These are phyloP conservation scores for Haliclona indistincta DNA, from an alignment of 37 sponge, comb jelly and placozoan species.

Conservation along the genomic window DNA sequence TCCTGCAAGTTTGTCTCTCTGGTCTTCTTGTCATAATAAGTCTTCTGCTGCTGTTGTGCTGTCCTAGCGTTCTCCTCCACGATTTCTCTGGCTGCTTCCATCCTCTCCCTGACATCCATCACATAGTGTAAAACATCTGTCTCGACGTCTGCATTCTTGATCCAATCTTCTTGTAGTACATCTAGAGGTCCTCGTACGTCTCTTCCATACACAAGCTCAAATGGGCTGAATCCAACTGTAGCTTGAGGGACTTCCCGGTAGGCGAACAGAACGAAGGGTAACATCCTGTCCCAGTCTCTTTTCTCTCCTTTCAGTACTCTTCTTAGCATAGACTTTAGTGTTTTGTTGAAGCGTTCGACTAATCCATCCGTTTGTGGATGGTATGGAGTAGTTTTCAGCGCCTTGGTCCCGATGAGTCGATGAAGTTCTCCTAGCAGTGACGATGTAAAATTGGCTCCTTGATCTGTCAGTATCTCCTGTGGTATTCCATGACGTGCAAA, in stretches of 20 bases:
- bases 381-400: too few species aligned
- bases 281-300: slow-evolving; percentile 50
- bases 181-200: slow-evolving; percentile 53
- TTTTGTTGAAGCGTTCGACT: slow-evolving; percentile 52
- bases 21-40: slow-evolving; percentile 38
- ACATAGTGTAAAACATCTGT: background rate
- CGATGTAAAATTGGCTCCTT: slow-evolving; percentile 56
- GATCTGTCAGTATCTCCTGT: slow-evolving; percentile 56
- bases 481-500: slow-evolving; percentile 61
- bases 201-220: slow-evolving; percentile 59
- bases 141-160: background rate
- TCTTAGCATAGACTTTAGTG: slow-evolving; percentile 43
- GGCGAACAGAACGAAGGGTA: slow-evolving; percentile 59
- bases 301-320: slow-evolving; percentile 7
- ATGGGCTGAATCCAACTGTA: slow-evolving; percentile 50
- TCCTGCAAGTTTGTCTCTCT: slow-evolving; percentile 13
- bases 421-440: slow-evolving; percentile 35
- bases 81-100: slow-evolving; percentile 7
- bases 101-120: slow-evolving; percentile 6
- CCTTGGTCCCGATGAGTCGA: slow-evolving; percentile 42
- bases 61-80: slow-evolving; percentile 23
- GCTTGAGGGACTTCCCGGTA: slow-evolving; percentile 59
- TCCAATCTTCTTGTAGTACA: slow-evolving; percentile 48
- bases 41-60: slow-evolving; percentile 41
- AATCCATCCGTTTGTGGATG: too few species aligned